A percentile compares a stretch with the other conserved stretches of the same genome.
These are phyloP conservation scores for Pteruthius melanotis DNA, from an alignment of 2,113 vertebrate species.

Conservation along the genomic window DNA sequence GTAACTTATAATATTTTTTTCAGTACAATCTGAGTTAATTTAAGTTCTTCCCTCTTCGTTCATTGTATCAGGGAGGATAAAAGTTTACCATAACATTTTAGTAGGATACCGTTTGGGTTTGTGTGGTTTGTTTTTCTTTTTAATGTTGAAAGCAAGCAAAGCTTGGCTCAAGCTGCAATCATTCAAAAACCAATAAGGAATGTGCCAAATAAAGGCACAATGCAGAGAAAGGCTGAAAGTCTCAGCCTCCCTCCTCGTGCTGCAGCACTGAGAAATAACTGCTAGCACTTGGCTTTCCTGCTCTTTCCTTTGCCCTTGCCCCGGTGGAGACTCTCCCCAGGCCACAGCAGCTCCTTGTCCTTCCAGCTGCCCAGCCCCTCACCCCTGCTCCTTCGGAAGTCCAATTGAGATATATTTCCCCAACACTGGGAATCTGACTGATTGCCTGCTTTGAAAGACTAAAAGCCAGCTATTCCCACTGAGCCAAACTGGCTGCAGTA, in stretches of 20 bases:
- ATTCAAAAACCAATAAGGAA: background rate
- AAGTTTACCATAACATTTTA: background rate
- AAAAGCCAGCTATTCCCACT: background rate
- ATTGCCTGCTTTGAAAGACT: background rate
- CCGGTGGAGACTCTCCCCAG: background rate
- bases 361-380: background rate
- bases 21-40: background rate
- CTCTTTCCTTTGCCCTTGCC: background rate
- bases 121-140: background rate
- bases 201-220: background rate
- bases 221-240: background rate
- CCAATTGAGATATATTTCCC: background rate
- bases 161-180: background rate
- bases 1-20: background rate
- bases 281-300: background rate
- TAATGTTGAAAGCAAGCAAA: background rate
- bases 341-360: background rate
- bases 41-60: background rate
- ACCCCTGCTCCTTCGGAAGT: rapidly evolving
- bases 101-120: background rate
- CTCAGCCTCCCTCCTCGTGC: background rate
- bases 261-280: background rate
- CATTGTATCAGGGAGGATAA: background rate
- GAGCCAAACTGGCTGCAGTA: background rate
- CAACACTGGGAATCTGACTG: background rate